These are phyloP conservation scores for Caprella mutica DNA, from an alignment of 2,888 invertebrate genomes.

Conservation along the genomic window DNA sequence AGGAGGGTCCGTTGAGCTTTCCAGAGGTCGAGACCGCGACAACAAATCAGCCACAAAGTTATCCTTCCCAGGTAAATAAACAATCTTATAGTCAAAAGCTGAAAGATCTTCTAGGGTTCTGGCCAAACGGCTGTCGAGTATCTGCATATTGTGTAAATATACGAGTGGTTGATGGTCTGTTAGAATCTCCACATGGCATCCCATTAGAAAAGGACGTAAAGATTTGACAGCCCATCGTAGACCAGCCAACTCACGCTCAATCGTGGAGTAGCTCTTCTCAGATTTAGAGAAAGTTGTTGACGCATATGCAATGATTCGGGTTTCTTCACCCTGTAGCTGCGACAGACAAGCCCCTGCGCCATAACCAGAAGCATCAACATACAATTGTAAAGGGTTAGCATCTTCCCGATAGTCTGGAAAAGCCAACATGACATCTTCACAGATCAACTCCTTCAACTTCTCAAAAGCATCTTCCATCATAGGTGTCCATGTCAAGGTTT, in stretches of 20 bases:
- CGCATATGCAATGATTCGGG: neutral
- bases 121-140: neutral
- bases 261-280: neutral
- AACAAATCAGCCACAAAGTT: neutral
- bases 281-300: neutral
- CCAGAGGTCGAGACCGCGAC: no score
- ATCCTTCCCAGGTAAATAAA: neutral
- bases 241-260: neutral
- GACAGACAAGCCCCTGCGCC: neutral
- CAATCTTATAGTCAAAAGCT: neutral
- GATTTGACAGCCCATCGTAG: neutral
- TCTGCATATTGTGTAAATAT: neutral
- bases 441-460: neutral
- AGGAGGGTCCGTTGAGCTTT: no score
- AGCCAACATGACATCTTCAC: neutral
- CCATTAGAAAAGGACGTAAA: neutral
- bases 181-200: neutral
- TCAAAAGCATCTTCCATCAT: neutral
- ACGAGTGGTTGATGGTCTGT: neutral
- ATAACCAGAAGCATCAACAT: neutral
- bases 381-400: neutral
- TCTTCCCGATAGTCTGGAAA: neutral
- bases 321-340: neutral
- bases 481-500: neutral
- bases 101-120: neutral